Conservation (phyloP, 2,113 vertebrate genomes). For the Oncorhynchus tshawytscha region DNA sequence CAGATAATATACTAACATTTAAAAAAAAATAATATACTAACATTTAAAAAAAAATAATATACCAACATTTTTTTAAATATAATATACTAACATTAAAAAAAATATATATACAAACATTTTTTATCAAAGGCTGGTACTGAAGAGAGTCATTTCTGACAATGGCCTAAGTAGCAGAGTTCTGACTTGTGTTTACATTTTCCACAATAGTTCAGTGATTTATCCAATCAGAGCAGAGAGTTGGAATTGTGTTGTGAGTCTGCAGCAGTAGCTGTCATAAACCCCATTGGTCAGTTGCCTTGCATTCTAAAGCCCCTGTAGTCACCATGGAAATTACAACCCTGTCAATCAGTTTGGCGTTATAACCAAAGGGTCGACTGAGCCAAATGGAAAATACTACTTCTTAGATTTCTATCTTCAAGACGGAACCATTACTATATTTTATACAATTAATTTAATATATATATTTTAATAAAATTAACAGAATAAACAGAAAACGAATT, state of each 20-base stretch:
- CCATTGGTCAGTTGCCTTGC: constrained; percentile 3
- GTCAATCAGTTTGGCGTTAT: not conserved
- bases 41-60: too few species aligned
- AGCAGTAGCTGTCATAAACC: not conserved
- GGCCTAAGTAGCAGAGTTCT: too few species aligned
- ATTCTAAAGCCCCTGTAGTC: constrained; percentile 1
- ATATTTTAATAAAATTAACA: not conserved
- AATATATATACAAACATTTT: too few species aligned
- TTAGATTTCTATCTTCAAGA: not conserved
- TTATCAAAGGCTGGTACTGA: too few species aligned
- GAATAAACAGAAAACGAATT: not conserved
- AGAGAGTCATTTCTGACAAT: too few species aligned
- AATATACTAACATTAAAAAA: too few species aligned
- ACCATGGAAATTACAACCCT: constrained; percentile 3
- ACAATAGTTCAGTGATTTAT: not conserved
- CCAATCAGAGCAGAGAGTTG: not conserved
- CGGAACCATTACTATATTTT: not conserved
- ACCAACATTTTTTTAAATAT: too few species aligned
- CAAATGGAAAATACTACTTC: too few species aligned
- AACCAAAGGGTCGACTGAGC: not conserved
- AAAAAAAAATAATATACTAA: too few species aligned
- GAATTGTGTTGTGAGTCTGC: not conserved
- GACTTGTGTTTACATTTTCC: not conserved
- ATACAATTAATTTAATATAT: not conserved
- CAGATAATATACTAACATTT: too few species aligned